Base-by-base conservation (phyloP, 2,113 vertebrate genomes). In the Vicugna pacos region DNA sequence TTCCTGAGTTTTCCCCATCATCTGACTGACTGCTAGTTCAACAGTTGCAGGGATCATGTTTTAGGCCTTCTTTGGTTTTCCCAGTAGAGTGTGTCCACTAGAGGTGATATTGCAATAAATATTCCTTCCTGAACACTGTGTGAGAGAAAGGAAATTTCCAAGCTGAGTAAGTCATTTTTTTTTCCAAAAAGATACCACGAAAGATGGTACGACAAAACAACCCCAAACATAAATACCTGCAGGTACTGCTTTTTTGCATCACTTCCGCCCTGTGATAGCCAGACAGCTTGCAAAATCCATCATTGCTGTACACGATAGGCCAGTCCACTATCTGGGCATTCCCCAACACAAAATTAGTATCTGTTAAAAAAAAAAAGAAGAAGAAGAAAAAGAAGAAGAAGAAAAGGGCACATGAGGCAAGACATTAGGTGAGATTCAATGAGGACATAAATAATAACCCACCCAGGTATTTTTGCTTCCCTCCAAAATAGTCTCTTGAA, bases 281-380 rank as follows among this genome's bases (percentile, higher is more conserved):
- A 8, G 99, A 99, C 64, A 99, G 98, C 96, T 99, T 99, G 98
- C 99, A 99, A 98, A 99, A 99, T 97, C 99, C 99, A 94, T 99
- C 99, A 7, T 99, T 99, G 98, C 99, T 99, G 98, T 99, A 99
- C 95, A 99, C 99, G 82, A 99, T 99, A 1, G 99, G 99, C 99
- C 99, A 99, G 98, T 99, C 99, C 97, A 99, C 99, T 80, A 99
- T 99, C 98, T 99, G 99, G 94, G 99, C 99, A 96, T 99, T 99
- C 70, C 99, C 99, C 99, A 99, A 97, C 89, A 99, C 99, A 98
- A 99, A 99, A 97, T 99, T 99, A 38, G 99, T 99, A 97, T 99
- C 99, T 99, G 99, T 98, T 95, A 75, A 97, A 98, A 98, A 98
- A 95, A 98, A 91, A 89, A 98, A 69, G 97, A 93, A 42, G 38